phyloP scores from a whole-genome alignment of 2,888 invertebrate genomes.

The Campoletis raptor region DNA sequence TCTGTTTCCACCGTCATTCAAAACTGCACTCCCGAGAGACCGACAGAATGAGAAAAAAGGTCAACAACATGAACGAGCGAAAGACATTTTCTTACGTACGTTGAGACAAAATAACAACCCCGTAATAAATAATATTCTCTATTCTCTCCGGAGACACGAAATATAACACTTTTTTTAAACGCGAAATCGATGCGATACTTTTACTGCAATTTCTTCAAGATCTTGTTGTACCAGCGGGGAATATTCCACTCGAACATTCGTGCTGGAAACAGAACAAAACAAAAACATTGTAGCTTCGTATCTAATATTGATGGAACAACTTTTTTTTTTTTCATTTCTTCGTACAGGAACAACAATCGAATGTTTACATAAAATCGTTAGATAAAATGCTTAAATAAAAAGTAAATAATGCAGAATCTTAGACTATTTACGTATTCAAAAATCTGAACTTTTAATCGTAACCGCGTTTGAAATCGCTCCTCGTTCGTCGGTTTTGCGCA shows the following conservation, averaged over 20 bases:
- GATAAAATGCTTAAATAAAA: no score
- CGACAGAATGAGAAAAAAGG: slow-evolving; percentile 1
- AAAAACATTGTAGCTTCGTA: not conserved
- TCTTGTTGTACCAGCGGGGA: not conserved
- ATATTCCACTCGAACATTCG: slow-evolving; percentile 2
- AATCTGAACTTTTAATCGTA: no score
- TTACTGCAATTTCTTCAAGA: slow-evolving; percentile 22
- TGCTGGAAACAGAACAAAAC: slow-evolving; percentile 47
- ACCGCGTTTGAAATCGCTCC: no score
- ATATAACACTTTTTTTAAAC: slow-evolving; percentile 4
- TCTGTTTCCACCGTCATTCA: not conserved
- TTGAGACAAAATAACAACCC: not conserved
- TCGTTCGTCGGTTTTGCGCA: no score
- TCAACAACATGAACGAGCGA: not conserved
- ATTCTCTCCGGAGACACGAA: not conserved
- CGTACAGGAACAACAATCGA: no score
- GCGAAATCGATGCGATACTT: slow-evolving; percentile 22
- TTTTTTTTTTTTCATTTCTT: no score
- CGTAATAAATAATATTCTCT: slow-evolving; percentile 4
- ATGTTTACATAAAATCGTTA: no score
- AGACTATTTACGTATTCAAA: no score
- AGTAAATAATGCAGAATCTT: no score
- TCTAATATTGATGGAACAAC: no score
- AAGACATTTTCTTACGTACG: slow-evolving; percentile 34
- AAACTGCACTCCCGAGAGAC: slow-evolving; percentile 60